phyloP scores from a whole-genome alignment of 1,140 invertebrate genomes.

The Rhopalosiphum padi region DNA sequence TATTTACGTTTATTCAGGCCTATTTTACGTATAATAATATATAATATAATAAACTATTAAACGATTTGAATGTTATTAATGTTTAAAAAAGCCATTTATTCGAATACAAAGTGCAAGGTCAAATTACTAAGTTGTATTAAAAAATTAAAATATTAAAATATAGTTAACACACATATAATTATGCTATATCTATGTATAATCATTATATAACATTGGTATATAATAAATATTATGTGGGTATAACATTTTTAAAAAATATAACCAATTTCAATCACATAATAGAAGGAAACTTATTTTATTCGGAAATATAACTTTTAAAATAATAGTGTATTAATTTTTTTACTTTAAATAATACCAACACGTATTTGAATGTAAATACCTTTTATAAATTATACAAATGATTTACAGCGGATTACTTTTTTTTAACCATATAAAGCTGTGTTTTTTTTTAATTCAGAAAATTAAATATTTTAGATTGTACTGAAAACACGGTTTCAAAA shows the following conservation, averaged over 20 bases:
- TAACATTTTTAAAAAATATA: neutral
- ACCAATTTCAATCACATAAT: neutral
- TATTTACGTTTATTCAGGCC: neutral
- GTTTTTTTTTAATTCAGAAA: no score
- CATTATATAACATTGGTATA: neutral
- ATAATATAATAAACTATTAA: neutral
- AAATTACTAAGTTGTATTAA: neutral
- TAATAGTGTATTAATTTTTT: neutral
- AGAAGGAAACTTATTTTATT: neutral
- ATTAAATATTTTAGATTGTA: no score
- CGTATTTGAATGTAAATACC: no score
- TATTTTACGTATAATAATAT: neutral
- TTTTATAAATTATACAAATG: no score
- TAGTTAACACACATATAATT: neutral
- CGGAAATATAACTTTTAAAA: neutral
- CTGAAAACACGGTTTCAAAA: no score
- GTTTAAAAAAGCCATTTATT: neutral
- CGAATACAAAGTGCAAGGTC: neutral
- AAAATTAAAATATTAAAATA: neutral
- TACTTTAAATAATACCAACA: neutral
- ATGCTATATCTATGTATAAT: neutral
- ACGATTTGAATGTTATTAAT: neutral
- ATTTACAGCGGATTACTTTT: no score
- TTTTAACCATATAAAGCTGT: no score
- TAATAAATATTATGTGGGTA: neutral